Conservation (phyloP, 2,797 vertebrate genomes). For the Neostethus bicornis region DNA sequence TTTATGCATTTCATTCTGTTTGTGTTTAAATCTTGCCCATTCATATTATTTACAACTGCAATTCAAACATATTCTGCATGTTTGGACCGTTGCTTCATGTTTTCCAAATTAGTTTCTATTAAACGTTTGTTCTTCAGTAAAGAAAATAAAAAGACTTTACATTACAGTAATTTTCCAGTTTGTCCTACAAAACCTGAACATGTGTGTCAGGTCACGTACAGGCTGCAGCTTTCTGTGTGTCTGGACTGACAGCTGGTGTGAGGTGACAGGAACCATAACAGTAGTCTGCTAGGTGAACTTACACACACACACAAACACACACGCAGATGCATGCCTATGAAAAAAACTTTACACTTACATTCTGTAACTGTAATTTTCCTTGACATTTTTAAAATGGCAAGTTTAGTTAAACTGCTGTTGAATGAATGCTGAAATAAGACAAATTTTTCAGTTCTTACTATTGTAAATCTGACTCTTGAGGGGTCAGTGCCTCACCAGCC, state of each 20-base stretch:
- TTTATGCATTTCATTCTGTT: neutral
- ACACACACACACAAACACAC: conserved; percentile 3
- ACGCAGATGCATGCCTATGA: neutral
- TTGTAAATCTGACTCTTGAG: no score
- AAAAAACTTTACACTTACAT: no score
- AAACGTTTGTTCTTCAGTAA: neutral
- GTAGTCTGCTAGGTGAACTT: conserved; percentile 21
- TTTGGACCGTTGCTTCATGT: neutral
- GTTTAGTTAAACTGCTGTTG: no score
- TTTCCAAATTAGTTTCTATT: neutral
- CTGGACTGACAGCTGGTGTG: conserved; percentile 65
- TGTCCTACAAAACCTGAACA: conserved; percentile 22
- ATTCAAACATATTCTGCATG: neutral
- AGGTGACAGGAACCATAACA: conserved; percentile 68
- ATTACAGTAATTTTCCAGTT: conserved; percentile 17
- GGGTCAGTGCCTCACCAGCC: no score
- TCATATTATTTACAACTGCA: no score
- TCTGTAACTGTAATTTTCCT: no score
- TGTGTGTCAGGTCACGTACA: conserved; percentile 48
- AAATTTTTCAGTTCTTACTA: no score
- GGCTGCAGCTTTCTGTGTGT: conserved; percentile 33
- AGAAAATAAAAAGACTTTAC: conserved; percentile 3
- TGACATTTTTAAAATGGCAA: no score
- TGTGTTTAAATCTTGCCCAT: neutral
- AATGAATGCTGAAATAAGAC: no score